Base-by-base conservation (phyloP, 2,797 vertebrate genomes). In the Alosa sapidissima region DNA sequence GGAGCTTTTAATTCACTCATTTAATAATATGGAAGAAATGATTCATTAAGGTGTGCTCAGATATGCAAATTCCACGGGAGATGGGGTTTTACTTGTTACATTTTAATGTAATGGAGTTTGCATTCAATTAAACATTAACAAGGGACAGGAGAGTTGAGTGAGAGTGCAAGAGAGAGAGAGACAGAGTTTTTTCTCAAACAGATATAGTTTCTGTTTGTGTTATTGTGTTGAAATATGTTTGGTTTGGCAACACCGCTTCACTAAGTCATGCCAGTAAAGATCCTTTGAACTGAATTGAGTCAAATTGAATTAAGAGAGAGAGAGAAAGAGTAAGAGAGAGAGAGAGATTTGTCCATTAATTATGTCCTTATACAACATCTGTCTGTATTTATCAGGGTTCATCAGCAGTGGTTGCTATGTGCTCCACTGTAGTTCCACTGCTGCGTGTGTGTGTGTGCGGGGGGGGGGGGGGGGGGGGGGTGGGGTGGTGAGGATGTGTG, bases 261-360 rank as follows among this genome's bases (percentile, higher is more conserved):
- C 2, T 52, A 14, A 13, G 14, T 52, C 19, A n/a, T 60, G 7
- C 19, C 19, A 21, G 19, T 60, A 60, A 21, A 60, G 16, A 16
- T n/a, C 55, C 6, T 21, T 60, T 55, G 19, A 16, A 55, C 19
- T 19, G 54, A 55, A 21, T 16, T 60, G 5, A 60, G 19, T 6
- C 19, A 14, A 60, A 60, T 65, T n/a, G n/a, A 62, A 62, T n/a
- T 65, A 2, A 65, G 58, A 62, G 58, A 62, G 21, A 65, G 62
- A 28, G 62, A 28, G 65, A 72, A 9, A 72, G 65, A 36, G 62
- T 41, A 2, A 72, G 33, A 36, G 33, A 75, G 3, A 75, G 36
- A 75, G 68, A 75, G 68, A 75, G 28, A 65, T 28, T 28, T 65
- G 62, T 65, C 62, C 9, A 65, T 65, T 65, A 65, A 65, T 28